Evolutionary conservation across 2,113 vertebrate genomes (phyloP).

Genomic region (Rhodinocichla rosea): DNA sequence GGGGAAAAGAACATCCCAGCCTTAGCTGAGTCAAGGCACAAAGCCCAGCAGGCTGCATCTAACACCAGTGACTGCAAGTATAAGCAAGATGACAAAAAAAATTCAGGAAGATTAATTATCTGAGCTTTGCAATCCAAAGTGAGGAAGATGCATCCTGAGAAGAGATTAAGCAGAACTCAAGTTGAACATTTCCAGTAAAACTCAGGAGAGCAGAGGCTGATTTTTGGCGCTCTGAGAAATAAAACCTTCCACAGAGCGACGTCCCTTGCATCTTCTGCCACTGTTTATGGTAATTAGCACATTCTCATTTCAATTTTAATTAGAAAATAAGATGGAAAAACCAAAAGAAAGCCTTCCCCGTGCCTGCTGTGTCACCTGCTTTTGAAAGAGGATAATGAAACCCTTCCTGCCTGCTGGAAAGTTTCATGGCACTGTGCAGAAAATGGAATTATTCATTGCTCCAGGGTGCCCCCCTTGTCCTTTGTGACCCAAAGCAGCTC

Average conservation of each 20-base stretch:
- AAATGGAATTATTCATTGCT: neutral
- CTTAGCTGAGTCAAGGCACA: neutral
- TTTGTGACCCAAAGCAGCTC: neutral
- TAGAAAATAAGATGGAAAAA: neutral
- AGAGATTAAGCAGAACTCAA: neutral
- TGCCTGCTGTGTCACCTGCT: neutral
- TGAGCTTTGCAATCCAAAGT: neutral
- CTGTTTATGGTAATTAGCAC: neutral
- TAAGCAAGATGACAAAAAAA: neutral
- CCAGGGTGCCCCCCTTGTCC: neutral
- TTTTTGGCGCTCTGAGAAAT: neutral
- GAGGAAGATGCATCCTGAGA: neutral
- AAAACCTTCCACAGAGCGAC: rapidly evolving
- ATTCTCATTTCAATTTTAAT: neutral
- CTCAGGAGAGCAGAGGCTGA: neutral
- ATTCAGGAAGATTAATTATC: neutral
- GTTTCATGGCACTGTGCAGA: neutral
- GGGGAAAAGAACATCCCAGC: neutral
- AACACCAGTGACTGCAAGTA: neutral
- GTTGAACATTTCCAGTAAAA: neutral
- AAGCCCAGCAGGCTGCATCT: neutral
- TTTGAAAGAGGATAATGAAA: neutral
- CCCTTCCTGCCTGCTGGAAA: neutral
- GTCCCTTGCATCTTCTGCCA: neutral
- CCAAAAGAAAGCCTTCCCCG: neutral